phyloP scores from a whole-genome alignment of 1,140 invertebrate genomes.

The Lamellibrachia luymesi region DNA sequence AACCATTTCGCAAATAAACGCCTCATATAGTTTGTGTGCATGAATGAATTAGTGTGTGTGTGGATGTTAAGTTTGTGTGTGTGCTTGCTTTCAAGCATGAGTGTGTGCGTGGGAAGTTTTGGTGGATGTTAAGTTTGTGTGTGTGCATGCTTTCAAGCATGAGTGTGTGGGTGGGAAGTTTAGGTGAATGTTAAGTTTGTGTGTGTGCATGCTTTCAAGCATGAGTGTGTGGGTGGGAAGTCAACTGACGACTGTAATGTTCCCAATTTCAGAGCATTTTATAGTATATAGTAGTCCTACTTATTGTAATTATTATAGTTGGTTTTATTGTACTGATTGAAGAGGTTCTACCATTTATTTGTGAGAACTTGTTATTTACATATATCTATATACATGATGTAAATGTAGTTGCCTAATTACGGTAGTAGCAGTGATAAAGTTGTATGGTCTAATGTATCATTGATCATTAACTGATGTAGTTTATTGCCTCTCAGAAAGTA shows the following conservation, averaged over 20 bases:
- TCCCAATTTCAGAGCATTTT: too few species aligned
- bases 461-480: background rate
- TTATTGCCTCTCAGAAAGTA: background rate
- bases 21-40: background rate
- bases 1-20: too few species aligned
- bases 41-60: background rate
- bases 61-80: slow-evolving; percentile 2
- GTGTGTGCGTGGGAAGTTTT: background rate
- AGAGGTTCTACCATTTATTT: background rate
- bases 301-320: background rate
- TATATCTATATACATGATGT: too few species aligned
- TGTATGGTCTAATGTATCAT: background rate
- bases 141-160: too few species aligned
- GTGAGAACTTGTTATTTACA: background rate
- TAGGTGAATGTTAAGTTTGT: background rate
- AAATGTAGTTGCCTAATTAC: too few species aligned
- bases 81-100: background rate
- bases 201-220: background rate
- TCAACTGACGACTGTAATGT: too few species aligned
- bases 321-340: background rate
- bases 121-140: too few species aligned
- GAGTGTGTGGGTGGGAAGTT: too few species aligned
- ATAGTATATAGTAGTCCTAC: background rate
- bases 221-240: background rate
- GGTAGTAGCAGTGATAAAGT: too few species aligned